Percentiles rank a stretch among this genome's conserved stretches.
phyloP scores from a whole-genome alignment of 2,888 invertebrate species.

The Deilephila porcellus region DNA sequence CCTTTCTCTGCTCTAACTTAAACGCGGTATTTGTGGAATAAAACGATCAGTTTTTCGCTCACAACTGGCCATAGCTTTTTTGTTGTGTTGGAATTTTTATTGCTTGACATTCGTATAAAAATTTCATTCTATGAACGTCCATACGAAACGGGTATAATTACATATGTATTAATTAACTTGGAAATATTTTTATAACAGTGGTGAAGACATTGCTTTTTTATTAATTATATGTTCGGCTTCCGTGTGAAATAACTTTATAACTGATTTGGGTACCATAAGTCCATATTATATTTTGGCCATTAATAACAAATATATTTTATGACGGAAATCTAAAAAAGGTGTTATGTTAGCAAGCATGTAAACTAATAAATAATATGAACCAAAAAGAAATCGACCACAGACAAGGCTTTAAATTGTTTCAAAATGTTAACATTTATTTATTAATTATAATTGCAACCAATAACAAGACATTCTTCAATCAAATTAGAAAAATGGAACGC shows the following conservation, averaged over 20 bases:
- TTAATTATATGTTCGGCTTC: constrained; percentile 9
- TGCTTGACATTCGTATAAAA: constrained; percentile 10
- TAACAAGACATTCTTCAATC: constrained; percentile 10
- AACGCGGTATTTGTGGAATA: constrained; percentile 34
- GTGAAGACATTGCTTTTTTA: constrained; percentile 1
- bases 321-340: no score
- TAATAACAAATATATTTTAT: no score
- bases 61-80: constrained; percentile 11
- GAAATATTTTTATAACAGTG: constrained; percentile 11
- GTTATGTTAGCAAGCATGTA: no score
- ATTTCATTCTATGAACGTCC: constrained; percentile 11
- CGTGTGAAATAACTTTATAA: constrained; percentile 14
- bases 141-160: constrained; percentile 23
- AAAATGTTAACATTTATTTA: neutral
- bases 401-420: neutral
- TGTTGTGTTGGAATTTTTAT: constrained; percentile 26
- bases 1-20: constrained; percentile 51
- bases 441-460: neutral
- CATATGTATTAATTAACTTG: constrained; percentile 18
- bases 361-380: no score
- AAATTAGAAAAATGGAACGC: constrained; percentile 22
- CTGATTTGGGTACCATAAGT: neutral
- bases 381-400: neutral
- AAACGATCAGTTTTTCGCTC: constrained; percentile 8
- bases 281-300: neutral